Evolutionary conservation across 2,888 invertebrate species (phyloP), one percentile per base, ranked within the genome.

Genomic region (Chrysolina haemoptera): DNA sequence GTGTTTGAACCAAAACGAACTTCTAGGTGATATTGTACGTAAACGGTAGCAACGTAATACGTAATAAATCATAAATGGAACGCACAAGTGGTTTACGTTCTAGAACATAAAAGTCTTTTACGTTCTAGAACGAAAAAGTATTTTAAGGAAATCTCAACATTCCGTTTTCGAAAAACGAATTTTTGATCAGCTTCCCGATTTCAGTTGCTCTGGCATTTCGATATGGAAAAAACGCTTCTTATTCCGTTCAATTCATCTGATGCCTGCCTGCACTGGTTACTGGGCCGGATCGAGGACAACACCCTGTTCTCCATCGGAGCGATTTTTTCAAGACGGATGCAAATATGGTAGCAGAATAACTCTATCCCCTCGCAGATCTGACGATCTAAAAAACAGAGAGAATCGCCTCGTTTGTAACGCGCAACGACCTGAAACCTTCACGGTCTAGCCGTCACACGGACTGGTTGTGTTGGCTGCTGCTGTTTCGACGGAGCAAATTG

Each of bases 351-450:
- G 48, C 48, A 5, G 48, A 48, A 53, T 18, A 22, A 53, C 18
- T 20, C 20, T 53, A 10, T 18, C 16, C n/a, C n/a, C 16, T 48
- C 48, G 48, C 48, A 48, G 48, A 48, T 48, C 53, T 20, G 12
- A 11, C 12, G 20, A 53, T 53, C 27, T 27, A 27, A 27, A 35
- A n/a, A 35, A 59, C n/a, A 59, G 35, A 75, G 68, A 64, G 35
- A 50, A 40, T 62, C 67, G 35, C 75, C 76, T 79, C 71, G 72
- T 78, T 81, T 76, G 79, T 80, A 78, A 76, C 55, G 75, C 75
- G 73, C 83, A 83, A 72, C 82, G 80, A 82, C 80, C 81, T 82
- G 83, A 84, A 82, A 83, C 84, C 83, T 84, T 84, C 84, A 83
- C 82, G 84, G 82, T 84, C 82, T 83, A 77, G 76, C 71, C 81